Percentiles rank a stretch among this genome's conserved stretches.
These are phyloP conservation scores for Hoplostethus mediterraneus DNA, from an alignment of 2,797 vertebrate species.

Conservation along the genomic window DNA sequence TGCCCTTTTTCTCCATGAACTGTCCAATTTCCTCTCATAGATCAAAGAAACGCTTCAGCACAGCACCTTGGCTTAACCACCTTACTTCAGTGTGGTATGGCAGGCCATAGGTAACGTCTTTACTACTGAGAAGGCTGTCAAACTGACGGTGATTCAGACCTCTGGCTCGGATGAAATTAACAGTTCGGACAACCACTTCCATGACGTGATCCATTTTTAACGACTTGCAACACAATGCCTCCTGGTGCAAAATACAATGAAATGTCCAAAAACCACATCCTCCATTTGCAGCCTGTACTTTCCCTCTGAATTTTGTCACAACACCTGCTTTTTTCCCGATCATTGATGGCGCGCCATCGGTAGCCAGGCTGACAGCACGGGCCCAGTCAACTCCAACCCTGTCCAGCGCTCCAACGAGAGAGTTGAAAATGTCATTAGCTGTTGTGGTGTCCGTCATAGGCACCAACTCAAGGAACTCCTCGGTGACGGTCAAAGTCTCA, in stretches of 20 bases:
- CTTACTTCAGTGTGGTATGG: slow-evolving; percentile 47
- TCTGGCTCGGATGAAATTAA: slow-evolving; percentile 42
- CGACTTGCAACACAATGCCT: slow-evolving; percentile 46
- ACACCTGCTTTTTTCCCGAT: slow-evolving; percentile 37
- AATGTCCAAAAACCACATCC: slow-evolving; percentile 36
- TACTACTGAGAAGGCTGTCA: slow-evolving; percentile 37
- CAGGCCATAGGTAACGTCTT: slow-evolving; percentile 22
- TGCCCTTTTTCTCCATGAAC: background rate
- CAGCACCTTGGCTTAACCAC: slow-evolving; percentile 50
- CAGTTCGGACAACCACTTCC: slow-evolving; percentile 38
- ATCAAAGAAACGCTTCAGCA: slow-evolving; percentile 4
- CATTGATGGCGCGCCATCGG: slow-evolving; percentile 31
- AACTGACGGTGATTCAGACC: slow-evolving; percentile 37
- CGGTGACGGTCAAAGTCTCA: slow-evolving; percentile 48
- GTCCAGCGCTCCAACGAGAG: slow-evolving; percentile 16
- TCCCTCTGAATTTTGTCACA: slow-evolving; percentile 34
- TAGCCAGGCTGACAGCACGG: slow-evolving; percentile 34
- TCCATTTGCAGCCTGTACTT: slow-evolving; percentile 35
- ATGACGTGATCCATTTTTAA: slow-evolving; percentile 52
- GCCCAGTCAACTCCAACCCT: slow-evolving; percentile 34
- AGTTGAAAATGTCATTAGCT: slow-evolving; percentile 39
- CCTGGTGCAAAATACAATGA: slow-evolving; percentile 56
- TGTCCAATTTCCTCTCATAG: background rate
- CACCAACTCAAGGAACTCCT: slow-evolving; percentile 69
- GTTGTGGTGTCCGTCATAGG: slow-evolving; percentile 60